These are phyloP conservation scores for Odontamblyopus lacepedii DNA, from an alignment of 2,797 vertebrate species.

Conservation along the genomic window DNA sequence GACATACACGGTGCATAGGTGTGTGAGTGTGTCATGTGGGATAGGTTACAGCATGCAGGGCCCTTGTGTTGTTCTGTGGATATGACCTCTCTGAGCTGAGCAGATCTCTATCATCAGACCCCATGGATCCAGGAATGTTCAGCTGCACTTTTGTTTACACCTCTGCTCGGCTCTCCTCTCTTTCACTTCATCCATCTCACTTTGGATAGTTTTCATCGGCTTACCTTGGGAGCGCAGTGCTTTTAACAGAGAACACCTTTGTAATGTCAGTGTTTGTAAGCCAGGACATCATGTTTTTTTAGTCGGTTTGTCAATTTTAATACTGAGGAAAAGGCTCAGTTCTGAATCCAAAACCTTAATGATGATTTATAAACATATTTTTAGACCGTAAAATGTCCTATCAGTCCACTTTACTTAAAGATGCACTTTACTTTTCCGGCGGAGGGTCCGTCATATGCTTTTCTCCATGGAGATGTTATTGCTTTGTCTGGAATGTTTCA, in stretches of 20 bases:
- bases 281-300: neutral
- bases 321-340: neutral
- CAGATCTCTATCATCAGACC: constrained; percentile 58
- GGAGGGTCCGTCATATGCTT: no score
- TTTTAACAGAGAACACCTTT: neutral
- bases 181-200: constrained; percentile 49
- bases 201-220: constrained; percentile 26
- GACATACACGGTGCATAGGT: constrained; percentile 20
- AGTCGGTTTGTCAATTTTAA: neutral
- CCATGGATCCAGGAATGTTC: constrained; percentile 62
- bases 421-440: no score
- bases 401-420: no score
- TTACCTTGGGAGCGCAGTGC: constrained; percentile 6
- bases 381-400: no score
- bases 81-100: constrained; percentile 39
- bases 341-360: neutral
- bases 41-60: constrained; percentile 5
- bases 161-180: constrained; percentile 21
- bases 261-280: neutral
- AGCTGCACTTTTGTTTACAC: constrained; percentile 72
- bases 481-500: no score
- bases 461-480: no score
- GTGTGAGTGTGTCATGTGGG: constrained; percentile 20
- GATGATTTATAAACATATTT: no score
- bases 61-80: constrained; percentile 27